Conservation (phyloP, 2,888 invertebrate genomes). For the Cosmorhoe ocellata region DNA sequence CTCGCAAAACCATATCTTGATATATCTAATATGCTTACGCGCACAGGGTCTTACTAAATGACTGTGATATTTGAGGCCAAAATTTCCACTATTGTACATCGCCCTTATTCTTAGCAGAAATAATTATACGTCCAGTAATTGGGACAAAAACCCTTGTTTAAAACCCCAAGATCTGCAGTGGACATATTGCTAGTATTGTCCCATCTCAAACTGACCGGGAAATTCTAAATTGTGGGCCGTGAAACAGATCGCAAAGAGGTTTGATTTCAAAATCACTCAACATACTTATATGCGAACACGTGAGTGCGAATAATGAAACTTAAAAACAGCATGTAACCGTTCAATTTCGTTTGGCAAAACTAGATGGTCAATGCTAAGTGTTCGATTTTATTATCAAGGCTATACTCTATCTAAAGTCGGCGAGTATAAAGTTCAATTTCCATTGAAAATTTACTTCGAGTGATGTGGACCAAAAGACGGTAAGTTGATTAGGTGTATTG, state of each 20-base stretch:
- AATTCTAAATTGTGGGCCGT: slow-evolving; percentile 60
- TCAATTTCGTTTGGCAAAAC: background rate
- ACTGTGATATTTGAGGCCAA: too few species aligned
- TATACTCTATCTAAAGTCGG: background rate
- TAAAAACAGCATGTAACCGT: background rate
- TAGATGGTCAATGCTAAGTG: background rate
- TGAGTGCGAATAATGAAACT: background rate
- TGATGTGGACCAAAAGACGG: slow-evolving; percentile 11
- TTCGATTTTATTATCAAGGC: too few species aligned
- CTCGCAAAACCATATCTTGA: too few species aligned
- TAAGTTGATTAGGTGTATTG: slow-evolving; percentile 61
- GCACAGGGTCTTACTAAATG: too few species aligned
- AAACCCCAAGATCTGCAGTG: slow-evolving; percentile 67
- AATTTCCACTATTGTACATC: too few species aligned
- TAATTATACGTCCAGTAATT: slow-evolving; percentile 74
- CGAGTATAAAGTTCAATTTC: background rate
- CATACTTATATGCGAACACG: too few species aligned
- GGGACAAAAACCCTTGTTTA: slow-evolving; percentile 77
- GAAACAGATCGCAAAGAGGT: too few species aligned
- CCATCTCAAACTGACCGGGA: slow-evolving; percentile 66
- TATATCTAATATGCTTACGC: too few species aligned
- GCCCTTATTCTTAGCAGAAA: slow-evolving; percentile 60
- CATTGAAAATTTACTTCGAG: background rate
- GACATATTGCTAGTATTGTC: slow-evolving; percentile 65
- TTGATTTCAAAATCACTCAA: too few species aligned